A percentile compares a stretch with the other conserved stretches of the same genome.
Evolutionary conservation across 1,140 invertebrate species (phyloP).

Genomic region (Euglossa dilemma): DNA sequence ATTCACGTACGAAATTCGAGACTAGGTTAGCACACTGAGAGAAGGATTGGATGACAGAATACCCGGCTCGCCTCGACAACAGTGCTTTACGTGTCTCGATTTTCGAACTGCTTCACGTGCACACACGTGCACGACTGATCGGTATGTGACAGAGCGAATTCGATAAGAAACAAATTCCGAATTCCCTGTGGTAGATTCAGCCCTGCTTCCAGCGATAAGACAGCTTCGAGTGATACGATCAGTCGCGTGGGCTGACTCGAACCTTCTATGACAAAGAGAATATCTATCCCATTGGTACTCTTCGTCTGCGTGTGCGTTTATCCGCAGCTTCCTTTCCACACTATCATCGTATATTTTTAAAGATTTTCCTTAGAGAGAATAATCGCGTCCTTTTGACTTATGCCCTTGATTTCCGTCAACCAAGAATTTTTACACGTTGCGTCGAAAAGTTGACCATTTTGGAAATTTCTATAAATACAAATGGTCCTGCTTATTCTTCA

Average conservation of each 20-base stretch:
- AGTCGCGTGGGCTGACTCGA: not conserved
- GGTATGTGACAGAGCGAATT: constrained; percentile 25
- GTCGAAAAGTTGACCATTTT: too few species aligned
- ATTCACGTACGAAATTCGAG: not conserved
- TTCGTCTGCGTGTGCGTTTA: too few species aligned
- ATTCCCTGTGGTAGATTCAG: constrained; percentile 9
- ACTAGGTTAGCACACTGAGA: not conserved
- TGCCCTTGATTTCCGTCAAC: too few species aligned
- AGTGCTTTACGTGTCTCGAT: constrained; percentile 1
- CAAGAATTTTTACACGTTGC: too few species aligned
- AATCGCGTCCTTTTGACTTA: not conserved
- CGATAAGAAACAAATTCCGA: constrained; percentile 30
- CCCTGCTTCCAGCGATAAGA: not conserved
- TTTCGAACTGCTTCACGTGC: constrained; percentile 2
- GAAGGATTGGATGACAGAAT: not conserved
- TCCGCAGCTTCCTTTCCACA: not conserved
- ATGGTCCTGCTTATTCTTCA: too few species aligned
- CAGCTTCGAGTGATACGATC: not conserved
- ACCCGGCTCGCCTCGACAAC: not conserved
- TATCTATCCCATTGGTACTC: not conserved
- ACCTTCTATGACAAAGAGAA: not conserved
- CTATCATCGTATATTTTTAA: not conserved
- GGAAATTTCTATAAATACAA: too few species aligned
- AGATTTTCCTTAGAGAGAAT: not conserved
- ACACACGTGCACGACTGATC: not conserved